Conservation (phyloP, 2,888 invertebrate genomes). For the Tetranychus piercei region DNA sequence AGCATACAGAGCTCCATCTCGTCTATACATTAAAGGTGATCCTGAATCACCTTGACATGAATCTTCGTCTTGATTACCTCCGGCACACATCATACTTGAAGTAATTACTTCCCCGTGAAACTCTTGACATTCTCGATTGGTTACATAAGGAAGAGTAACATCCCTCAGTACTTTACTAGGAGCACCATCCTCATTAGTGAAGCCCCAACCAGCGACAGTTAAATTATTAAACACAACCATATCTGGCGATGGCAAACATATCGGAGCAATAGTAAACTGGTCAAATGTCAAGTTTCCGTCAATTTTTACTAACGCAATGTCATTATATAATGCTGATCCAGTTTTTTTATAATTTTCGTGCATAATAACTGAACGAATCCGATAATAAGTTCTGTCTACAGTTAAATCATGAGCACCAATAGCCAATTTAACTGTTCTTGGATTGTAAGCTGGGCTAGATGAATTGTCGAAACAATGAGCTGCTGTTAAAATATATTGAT, state of each 20-base stretch:
- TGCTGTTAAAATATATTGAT: constrained; percentile 12
- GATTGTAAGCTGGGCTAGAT: background rate
- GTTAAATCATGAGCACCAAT: constrained; percentile 12
- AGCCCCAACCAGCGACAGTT: constrained; percentile 16
- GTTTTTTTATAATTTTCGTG: constrained; percentile 14
- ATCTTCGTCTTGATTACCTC: constrained; percentile 28
- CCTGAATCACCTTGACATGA: constrained; percentile 24
- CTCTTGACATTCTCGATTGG: constrained; percentile 9
- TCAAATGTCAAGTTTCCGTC: constrained; percentile 1
- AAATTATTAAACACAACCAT: constrained; percentile 11
- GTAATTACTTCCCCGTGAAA: constrained; percentile 12
- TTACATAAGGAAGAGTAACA: constrained; percentile 11
- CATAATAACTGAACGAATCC: background rate
- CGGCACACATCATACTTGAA: constrained; percentile 14
- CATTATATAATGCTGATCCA: constrained; percentile 11
- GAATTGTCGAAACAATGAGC: constrained; percentile 12
- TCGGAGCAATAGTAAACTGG: constrained; percentile 4
- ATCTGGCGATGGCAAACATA: constrained; percentile 14
- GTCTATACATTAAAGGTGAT: constrained; percentile 15
- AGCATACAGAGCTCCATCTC: constrained; percentile 7
- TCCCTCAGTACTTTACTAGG: constrained; percentile 9
- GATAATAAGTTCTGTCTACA: constrained; percentile 4
- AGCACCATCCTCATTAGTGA: constrained; percentile 11
- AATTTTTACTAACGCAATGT: constrained; percentile 12
- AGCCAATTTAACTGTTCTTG: background rate